phyloP scores from a whole-genome alignment of 2,888 invertebrate species.

The Drosophila meridiana region DNA sequence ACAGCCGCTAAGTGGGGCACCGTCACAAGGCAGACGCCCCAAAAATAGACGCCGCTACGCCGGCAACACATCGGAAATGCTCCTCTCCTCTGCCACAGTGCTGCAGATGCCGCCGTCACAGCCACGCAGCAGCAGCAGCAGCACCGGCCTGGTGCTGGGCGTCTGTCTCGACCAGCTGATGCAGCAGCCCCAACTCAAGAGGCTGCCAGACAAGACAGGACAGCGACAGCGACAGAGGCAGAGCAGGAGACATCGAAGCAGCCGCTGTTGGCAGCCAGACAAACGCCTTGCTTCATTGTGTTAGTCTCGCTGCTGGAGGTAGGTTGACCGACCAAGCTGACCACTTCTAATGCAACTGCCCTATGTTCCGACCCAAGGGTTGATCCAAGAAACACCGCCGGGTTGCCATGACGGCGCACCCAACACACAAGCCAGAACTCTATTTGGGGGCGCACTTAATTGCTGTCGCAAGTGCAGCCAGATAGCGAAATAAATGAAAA shows the following conservation, averaged over 20 bases:
- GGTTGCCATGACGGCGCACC: slow-evolving; percentile 66
- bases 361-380: slow-evolving; percentile 49
- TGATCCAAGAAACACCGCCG: slow-evolving; percentile 49
- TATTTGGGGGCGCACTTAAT: slow-evolving; percentile 51
- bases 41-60: slow-evolving; percentile 67
- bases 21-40: slow-evolving; percentile 79
- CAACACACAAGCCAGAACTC: slow-evolving; percentile 59
- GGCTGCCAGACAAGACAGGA: slow-evolving; percentile 17
- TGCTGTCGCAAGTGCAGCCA: slow-evolving; percentile 31
- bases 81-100: slow-evolving; percentile 42
- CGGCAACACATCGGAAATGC: slow-evolving; percentile 61
- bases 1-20: slow-evolving; percentile 80
- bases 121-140: slow-evolving; percentile 39
- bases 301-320: slow-evolving; percentile 97
- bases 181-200: slow-evolving; percentile 45
- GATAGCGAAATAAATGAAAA: background rate
- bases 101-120: slow-evolving; percentile 19
- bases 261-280: slow-evolving; percentile 91
- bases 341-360: slow-evolving; percentile 58
- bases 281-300: slow-evolving; percentile 96
- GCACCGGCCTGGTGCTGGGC: slow-evolving; percentile 68
- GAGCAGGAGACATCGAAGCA: slow-evolving; percentile 15
- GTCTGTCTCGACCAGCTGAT: slow-evolving; percentile 75
- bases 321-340: slow-evolving; percentile 82
- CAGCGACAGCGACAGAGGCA: background rate